These are phyloP conservation scores for Tympanuchus pallidicinctus DNA, from an alignment of 2,113 vertebrate genomes.

Conservation along the genomic window DNA sequence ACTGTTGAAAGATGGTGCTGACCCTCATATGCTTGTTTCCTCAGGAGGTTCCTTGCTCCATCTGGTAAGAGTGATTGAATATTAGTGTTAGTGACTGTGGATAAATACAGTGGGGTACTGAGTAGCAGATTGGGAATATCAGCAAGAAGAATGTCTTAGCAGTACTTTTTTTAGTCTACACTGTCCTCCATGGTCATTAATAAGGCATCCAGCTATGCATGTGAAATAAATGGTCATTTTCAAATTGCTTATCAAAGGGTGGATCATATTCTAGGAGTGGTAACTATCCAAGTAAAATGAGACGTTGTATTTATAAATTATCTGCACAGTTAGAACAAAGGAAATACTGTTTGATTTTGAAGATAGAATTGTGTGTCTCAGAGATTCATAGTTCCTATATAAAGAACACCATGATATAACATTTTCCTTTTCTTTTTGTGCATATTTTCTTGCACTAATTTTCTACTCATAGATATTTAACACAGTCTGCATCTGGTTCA, in stretches of 20 bases:
- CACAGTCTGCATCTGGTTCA: not conserved
- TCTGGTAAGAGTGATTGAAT: constrained; percentile 85
- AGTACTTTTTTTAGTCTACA: not conserved
- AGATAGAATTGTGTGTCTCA: not conserved
- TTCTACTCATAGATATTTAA: not conserved
- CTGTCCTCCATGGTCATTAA: rapidly evolving
- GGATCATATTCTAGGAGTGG: not conserved
- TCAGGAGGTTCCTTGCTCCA: constrained; percentile 94
- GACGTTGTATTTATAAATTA: constrained; percentile 4
- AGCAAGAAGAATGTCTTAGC: not conserved
- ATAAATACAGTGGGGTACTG: not conserved
- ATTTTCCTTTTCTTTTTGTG: not conserved
- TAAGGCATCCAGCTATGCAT: not conserved
- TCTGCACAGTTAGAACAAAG: not conserved
- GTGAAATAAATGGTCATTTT: not conserved
- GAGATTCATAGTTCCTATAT: not conserved
- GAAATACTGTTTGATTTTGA: not conserved
- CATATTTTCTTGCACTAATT: not conserved
- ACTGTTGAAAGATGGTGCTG: constrained; percentile 89
- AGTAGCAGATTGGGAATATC: not conserved
- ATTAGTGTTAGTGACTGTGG: not conserved
- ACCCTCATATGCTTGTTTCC: constrained; percentile 79
- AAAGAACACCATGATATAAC: not conserved
- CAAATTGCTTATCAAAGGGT: not conserved
- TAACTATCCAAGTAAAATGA: not conserved